Evolutionary conservation across 2,113 vertebrate genomes (phyloP).

Genomic region (Mormyrus iriodes): DNA sequence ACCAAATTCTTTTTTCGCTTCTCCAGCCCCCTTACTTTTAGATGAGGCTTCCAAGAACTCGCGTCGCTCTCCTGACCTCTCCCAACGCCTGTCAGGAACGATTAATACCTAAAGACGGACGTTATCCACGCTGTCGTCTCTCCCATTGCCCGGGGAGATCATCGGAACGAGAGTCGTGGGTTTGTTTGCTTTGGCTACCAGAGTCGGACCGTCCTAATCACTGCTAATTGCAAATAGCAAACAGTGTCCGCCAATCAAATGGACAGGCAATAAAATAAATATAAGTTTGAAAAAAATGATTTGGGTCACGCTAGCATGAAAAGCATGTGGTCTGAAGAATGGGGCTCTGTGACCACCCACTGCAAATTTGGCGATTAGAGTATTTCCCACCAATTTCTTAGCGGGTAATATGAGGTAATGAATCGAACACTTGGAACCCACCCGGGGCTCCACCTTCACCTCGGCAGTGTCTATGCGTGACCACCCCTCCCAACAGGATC

Average conservation of each 20-base stretch:
- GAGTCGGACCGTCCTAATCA: neutral
- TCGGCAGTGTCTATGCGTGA: neutral
- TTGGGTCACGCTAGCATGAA: constrained; percentile 23
- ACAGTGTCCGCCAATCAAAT: neutral
- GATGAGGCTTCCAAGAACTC: constrained; percentile 7
- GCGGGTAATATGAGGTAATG: constrained; percentile 53
- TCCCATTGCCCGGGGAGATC: neutral
- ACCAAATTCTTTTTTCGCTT: neutral
- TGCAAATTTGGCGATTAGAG: constrained; percentile 55
- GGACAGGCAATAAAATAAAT: neutral
- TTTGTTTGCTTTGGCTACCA: neutral
- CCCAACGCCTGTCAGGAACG: neutral
- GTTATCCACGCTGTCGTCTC: neutral
- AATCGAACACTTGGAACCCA: constrained; percentile 50
- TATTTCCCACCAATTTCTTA: constrained; percentile 47
- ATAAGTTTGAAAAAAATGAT: neutral
- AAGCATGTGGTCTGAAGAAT: neutral
- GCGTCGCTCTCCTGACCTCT: neutral
- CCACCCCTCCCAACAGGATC: constrained; percentile 1
- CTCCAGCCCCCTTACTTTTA: neutral
- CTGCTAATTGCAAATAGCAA: neutral
- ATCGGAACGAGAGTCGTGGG: neutral
- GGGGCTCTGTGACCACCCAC: constrained; percentile 50
- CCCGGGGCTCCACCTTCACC: constrained; percentile 45
- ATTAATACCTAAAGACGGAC: neutral